Evolutionary conservation across 2,888 invertebrate species (phyloP).

Genomic region (Perizoma flavofasciatum): DNA sequence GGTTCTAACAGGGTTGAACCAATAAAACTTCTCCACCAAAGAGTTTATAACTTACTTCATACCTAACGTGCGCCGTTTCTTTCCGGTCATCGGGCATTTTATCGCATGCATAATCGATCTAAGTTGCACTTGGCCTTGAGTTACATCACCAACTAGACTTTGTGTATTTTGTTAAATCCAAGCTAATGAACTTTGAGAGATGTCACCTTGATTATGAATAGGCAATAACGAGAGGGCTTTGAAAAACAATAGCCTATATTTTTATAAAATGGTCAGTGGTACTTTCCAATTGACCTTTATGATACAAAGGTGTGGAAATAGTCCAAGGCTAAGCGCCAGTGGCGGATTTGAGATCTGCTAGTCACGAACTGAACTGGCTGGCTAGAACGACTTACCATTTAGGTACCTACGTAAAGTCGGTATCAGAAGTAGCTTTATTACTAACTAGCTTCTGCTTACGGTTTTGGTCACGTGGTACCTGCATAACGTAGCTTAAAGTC

Average conservation of each 20-base stretch:
- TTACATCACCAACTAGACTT: conserved; percentile 50
- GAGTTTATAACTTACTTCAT: too few species aligned
- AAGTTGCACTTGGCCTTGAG: conserved; percentile 65
- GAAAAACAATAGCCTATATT: conserved; percentile 35
- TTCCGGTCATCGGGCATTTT: conserved; percentile 40
- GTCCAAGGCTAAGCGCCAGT: conserved; percentile 74
- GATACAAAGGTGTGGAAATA: conserved; percentile 70
- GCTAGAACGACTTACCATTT: conserved; percentile 31
- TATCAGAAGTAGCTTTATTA: conserved; percentile 9
- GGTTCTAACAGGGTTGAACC: too few species aligned
- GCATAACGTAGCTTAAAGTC: too few species aligned
- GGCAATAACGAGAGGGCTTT: conserved; percentile 31
- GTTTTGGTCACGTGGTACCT: too few species aligned
- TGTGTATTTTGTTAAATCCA: conserved; percentile 26
- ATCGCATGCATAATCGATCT: conserved; percentile 55
- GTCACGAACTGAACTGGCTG: conserved; percentile 72
- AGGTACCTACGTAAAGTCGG: neutral
- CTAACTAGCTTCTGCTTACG: neutral
- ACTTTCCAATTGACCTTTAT: conserved; percentile 78
- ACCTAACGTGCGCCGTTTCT: neutral
- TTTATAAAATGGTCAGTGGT: conserved; percentile 43
- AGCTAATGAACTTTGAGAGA: conserved; percentile 28
- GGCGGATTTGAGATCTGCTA: conserved; percentile 75
- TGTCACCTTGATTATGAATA: conserved; percentile 20
- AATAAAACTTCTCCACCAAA: too few species aligned